Conservation (phyloP, 92 coral and sea anemone genomes). For the Porites rus region DNA sequence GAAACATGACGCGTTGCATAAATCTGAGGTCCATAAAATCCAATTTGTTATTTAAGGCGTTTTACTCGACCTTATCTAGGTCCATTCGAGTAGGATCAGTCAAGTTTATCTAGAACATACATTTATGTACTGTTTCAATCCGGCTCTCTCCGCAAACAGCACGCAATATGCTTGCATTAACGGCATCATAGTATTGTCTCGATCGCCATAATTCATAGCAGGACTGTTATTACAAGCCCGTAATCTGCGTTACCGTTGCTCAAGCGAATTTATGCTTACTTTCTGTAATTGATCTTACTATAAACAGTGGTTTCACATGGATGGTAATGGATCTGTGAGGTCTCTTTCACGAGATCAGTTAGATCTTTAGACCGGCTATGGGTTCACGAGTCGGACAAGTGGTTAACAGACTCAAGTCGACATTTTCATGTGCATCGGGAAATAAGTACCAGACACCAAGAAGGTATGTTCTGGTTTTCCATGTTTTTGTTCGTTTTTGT, state of each 20-base stretch:
- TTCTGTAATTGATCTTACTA: background rate
- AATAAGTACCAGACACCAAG: background rate
- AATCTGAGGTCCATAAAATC: constrained; percentile 12
- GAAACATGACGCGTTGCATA: background rate
- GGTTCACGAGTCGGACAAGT: constrained; percentile 44
- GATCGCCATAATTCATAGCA: background rate
- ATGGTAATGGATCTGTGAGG: constrained; percentile 10
- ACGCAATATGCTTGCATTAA: background rate
- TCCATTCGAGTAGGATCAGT: constrained; percentile 13
- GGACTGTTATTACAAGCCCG: background rate
- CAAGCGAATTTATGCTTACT: too few species aligned
- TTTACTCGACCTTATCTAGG: background rate
- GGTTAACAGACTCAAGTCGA: constrained; percentile 29
- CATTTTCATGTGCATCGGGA: constrained; percentile 42
- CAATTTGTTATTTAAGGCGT: constrained; percentile 22
- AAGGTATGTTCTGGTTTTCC: constrained; percentile 8
- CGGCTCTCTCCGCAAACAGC: background rate
- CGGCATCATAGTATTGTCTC: background rate
- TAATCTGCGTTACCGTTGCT: background rate
- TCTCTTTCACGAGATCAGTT: constrained; percentile 1
- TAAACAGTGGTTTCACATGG: too few species aligned
- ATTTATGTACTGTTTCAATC: background rate
- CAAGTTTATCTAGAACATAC: background rate
- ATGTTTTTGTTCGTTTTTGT: background rate
- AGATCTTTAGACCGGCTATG: background rate